These are phyloP conservation scores for Perognathus longimembris DNA, from an alignment of 2,113 vertebrate genomes.

Conservation along the genomic window DNA sequence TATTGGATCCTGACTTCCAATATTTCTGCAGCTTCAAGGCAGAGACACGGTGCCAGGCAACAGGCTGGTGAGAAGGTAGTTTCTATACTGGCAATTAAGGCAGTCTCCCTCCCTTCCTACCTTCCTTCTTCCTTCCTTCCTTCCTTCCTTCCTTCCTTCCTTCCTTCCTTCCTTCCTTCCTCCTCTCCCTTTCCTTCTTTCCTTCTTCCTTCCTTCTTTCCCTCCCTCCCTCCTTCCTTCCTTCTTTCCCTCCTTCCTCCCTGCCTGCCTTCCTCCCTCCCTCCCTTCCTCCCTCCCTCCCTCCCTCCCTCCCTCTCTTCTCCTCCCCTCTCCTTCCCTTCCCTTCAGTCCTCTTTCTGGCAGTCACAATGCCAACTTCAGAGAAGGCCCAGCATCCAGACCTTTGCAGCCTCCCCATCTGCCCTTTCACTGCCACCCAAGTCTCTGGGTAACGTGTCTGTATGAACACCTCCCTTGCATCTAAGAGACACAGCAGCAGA, in stretches of 20 bases:
- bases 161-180: too few species aligned
- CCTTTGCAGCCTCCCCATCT: accelerated
- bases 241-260: neutral
- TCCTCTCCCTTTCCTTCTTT: too few species aligned
- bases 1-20: conserved; percentile 74
- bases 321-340: accelerated
- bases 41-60: conserved; percentile 55
- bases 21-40: conserved; percentile 72
- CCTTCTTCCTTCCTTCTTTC: accelerated
- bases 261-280: accelerated
- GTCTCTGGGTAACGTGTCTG: neutral
- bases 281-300: too few species aligned
- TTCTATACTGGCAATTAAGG: too few species aligned
- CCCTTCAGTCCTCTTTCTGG: accelerated
- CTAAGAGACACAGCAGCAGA: neutral
- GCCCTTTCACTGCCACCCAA: neutral
- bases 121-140: too few species aligned
- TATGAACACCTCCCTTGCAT: neutral
- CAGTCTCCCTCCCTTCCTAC: neutral
- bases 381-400: neutral
- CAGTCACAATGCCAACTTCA: accelerated
- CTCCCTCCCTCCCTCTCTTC: too few species aligned
- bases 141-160: accelerated
- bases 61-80: neutral
- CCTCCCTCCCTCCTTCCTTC: too few species aligned